A percentile compares a stretch with the other conserved stretches of the same genome.
phyloP scores from a whole-genome alignment of 2,888 invertebrate genomes.

The Catocala nupta region DNA sequence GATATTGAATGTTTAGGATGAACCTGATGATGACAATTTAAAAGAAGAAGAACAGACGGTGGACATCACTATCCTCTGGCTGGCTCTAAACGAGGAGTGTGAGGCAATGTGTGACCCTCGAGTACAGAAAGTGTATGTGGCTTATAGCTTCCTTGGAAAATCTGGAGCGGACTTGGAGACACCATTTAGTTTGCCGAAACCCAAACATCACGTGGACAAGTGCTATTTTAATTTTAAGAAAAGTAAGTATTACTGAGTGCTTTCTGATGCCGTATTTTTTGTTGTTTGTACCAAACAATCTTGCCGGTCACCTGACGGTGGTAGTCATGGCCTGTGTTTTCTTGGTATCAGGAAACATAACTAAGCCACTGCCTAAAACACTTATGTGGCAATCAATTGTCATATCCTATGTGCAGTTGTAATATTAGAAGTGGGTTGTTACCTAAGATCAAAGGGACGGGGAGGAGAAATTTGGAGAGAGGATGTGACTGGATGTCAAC shows the following conservation, averaged over 20 bases:
- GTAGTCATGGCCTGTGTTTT: too few relatives aligned
- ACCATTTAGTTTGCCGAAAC: constrained; percentile 69
- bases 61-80: constrained; percentile 69
- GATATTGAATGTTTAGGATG: constrained; percentile 20
- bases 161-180: constrained; percentile 71
- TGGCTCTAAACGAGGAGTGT: constrained; percentile 71
- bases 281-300: too few relatives aligned
- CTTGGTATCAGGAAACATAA: too few relatives aligned
- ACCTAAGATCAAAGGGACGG: too few relatives aligned
- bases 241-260: constrained; percentile 53
- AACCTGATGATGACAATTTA: background rate
- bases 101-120: constrained; percentile 62
- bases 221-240: constrained; percentile 70
- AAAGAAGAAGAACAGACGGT: constrained; percentile 26
- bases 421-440: too few relatives aligned
- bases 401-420: too few relatives aligned
- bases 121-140: constrained; percentile 65
- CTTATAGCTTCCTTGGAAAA: constrained; percentile 67
- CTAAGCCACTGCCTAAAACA: too few relatives aligned
- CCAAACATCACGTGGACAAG: constrained; percentile 66
- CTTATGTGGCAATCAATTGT: too few relatives aligned
- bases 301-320: too few relatives aligned
- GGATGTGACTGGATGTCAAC: too few relatives aligned
- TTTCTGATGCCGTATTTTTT: background rate
- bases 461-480: too few relatives aligned